Conservation (phyloP, 2,888 invertebrate species). For the Leistus spinibarbis region DNA sequence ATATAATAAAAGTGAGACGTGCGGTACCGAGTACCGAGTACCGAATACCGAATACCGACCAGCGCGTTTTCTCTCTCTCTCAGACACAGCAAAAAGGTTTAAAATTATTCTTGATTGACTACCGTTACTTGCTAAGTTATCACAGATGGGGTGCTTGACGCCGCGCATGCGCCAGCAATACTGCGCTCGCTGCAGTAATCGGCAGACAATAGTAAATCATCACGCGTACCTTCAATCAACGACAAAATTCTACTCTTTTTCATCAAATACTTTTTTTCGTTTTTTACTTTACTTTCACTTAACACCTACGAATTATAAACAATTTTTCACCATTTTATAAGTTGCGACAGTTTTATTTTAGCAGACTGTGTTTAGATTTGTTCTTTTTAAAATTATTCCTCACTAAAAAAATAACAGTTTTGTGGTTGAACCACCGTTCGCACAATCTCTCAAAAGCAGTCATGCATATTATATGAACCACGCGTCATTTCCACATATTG, state of each 20-base stretch:
- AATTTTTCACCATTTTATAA: neutral
- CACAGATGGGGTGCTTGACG: constrained; percentile 53
- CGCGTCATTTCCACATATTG: constrained; percentile 27
- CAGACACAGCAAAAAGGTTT: constrained; percentile 55
- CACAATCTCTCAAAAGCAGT: constrained; percentile 47
- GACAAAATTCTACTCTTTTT: constrained; percentile 26
- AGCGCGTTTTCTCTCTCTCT: constrained; percentile 54
- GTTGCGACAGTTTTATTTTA: constrained; percentile 9
- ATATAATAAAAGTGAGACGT: constrained; percentile 1
- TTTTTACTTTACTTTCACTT: constrained; percentile 30
- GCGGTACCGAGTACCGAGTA: too few relatives aligned
- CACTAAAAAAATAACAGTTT: constrained; percentile 16
- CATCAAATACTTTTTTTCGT: constrained; percentile 23
- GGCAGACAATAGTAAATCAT: constrained; percentile 49
- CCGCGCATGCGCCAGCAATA: constrained; percentile 20
- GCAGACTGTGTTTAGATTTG: neutral
- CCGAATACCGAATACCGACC: too few relatives aligned
- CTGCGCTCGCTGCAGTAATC: constrained; percentile 40
- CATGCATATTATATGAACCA: constrained; percentile 45
- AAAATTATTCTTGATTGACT: constrained; percentile 58
- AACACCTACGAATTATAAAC: constrained; percentile 36
- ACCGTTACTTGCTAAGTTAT: constrained; percentile 58
- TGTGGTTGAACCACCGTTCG: constrained; percentile 8
- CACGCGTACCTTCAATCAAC: constrained; percentile 48
- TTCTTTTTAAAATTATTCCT: neutral